Evolutionary conservation across 2,888 invertebrate species (phyloP).

Genomic region (Chloroclystis v-ata): DNA sequence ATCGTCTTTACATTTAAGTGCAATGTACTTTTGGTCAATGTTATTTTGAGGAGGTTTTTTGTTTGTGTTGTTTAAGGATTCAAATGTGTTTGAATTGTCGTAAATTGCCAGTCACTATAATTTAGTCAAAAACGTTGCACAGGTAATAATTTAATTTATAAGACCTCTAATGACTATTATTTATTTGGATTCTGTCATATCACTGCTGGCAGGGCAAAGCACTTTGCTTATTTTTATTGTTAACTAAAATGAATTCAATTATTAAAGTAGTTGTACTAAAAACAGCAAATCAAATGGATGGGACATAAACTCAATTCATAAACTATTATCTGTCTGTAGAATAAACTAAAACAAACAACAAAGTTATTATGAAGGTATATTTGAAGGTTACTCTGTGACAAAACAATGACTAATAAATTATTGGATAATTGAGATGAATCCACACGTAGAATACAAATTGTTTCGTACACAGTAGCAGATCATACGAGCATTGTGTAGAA

Average conservation of each 20-base stretch:
- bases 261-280: no score
- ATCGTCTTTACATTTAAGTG: conserved; percentile 11
- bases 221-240: no score
- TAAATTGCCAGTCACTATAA: conserved; percentile 10
- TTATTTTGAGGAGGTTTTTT: conserved; percentile 26
- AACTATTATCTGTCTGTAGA: no score
- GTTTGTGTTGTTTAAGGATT: conserved; percentile 18
- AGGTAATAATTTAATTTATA: no score
- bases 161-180: no score
- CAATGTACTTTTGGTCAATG: conserved; percentile 25
- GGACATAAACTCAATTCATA: no score
- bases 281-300: no score
- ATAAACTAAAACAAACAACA: no score
- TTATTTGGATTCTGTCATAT: no score
- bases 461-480: conserved; percentile 3
- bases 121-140: conserved; percentile 8
- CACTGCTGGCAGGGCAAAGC: no score
- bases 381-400: conserved; percentile 8
- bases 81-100: conserved; percentile 12
- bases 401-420: conserved; percentile 22
- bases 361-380: not conserved
- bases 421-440: conserved; percentile 9
- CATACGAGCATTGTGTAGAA: not conserved
- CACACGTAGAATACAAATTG: conserved; percentile 23
- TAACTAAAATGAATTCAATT: no score